Evolutionary conservation across 2,113 vertebrate genomes (phyloP), one percentile per base, ranked within the genome.

Genomic region (Collichthys lucidus): DNA sequence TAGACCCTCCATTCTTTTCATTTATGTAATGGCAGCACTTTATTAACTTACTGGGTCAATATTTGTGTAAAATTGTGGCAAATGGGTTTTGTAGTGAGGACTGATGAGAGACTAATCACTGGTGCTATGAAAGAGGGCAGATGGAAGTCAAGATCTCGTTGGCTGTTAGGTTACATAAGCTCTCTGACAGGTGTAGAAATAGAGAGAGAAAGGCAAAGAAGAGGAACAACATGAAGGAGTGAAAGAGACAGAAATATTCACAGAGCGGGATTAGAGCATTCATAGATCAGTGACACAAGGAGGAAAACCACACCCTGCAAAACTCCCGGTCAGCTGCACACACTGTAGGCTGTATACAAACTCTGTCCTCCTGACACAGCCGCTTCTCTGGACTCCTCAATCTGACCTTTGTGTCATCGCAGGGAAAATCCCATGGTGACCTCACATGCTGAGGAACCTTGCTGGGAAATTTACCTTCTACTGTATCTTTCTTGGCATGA

Each of bases 361-460:
- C 50, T 11, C 3, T 0, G 0, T 46, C 52, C 63, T 46, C 52
- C 63, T 59, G 42, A 46, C 46, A 64, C 11, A 2, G 16, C 47
- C 20, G 74, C 77, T 68, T 55, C 26, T 65, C 47, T 64, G 55
- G 56, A 50, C 55, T 65, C 52, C 59, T 82, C 76, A 68, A 59
- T 86, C 20, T 84, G 89, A 91, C 90, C 86, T 93, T 83, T 88
- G 68, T 82, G 71, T 82, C 20, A 5, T 79, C 26, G 53, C 78
- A 65, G 76, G 81, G 65, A 89, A 90, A 80, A 84, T 61, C 80
- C 74, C 2, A 14, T 50, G 4, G 46, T 89, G 86, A 87, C 80
- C 84, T 86, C 85, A 79, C 65, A 69, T 9, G 12, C 75, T 75
- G 29, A 78, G 64, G 3, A 53, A 12, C 59, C 63, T 70, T 40